phyloP scores from a whole-genome alignment of 1,140 invertebrate genomes.

The Ruditapes philippinarum region DNA sequence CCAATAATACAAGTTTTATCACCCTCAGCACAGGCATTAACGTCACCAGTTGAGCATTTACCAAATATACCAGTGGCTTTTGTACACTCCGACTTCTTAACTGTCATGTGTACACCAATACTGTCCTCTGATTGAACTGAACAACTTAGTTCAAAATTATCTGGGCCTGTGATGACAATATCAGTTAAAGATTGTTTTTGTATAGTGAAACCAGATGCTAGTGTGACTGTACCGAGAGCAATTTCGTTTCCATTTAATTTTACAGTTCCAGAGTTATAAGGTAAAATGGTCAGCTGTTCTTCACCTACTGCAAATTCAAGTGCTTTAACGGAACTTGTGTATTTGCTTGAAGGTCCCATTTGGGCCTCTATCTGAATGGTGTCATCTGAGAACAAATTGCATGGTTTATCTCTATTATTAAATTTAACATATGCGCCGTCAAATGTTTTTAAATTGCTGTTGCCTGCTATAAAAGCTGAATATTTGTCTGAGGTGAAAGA shows the following conservation, averaged over 20 bases:
- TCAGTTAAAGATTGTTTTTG: not conserved
- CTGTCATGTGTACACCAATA: not conserved
- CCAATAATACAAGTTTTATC: conserved; percentile 27
- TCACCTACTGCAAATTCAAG: conserved; percentile 11
- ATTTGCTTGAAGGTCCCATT: conserved; percentile 18
- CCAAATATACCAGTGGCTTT: conserved; percentile 40
- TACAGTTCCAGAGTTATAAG: conserved; percentile 35
- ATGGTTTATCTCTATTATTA: conserved; percentile 40
- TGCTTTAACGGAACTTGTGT: conserved; percentile 31
- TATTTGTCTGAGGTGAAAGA: not conserved
- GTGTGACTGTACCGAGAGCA: not conserved
- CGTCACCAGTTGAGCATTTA: conserved; percentile 3
- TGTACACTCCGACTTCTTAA: conserved; percentile 20
- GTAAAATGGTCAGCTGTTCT: conserved; percentile 31
- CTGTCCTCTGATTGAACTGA: not conserved
- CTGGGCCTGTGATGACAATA: conserved; percentile 22
- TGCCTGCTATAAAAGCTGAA: conserved; percentile 46
- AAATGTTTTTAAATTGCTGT: conserved; percentile 64
- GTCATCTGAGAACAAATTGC: not conserved
- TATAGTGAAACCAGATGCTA: conserved; percentile 6
- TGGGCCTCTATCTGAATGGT: conserved; percentile 42
- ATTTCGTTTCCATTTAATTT: conserved; percentile 14
- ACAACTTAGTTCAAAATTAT: conserved; percentile 40
- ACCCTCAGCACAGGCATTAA: not conserved
- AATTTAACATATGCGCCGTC: conserved; percentile 63